A percentile compares a stretch with the other conserved stretches of the same genome.
Evolutionary conservation across 2,888 invertebrate genomes (phyloP).

Genomic region (Nasonovia ribisnigri): DNA sequence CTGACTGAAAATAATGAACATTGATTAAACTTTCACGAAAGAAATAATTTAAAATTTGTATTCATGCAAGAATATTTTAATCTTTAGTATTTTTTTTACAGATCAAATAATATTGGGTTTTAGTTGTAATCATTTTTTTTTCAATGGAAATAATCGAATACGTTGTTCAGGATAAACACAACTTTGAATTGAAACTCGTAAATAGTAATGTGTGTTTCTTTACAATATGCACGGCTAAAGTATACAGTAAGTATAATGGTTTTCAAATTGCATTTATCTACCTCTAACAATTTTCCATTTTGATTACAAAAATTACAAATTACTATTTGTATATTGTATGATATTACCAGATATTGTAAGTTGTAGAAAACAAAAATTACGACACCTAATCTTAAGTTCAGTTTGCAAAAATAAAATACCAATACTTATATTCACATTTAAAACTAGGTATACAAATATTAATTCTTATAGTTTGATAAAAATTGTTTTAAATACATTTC

Average conservation of each 20-base stretch:
- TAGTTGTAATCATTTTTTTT: conserved; percentile 16
- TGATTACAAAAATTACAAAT: neutral
- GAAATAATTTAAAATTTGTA: conserved; percentile 17
- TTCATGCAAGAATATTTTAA: conserved; percentile 24
- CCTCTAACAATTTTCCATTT: neutral
- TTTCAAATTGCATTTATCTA: neutral
- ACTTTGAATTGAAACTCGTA: conserved; percentile 17
- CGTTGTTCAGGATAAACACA: neutral
- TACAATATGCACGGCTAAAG: neutral
- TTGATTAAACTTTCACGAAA: neutral
- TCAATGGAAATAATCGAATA: conserved; percentile 7
- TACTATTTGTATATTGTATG: neutral
- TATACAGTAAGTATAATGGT: neutral
- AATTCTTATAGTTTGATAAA: neutral
- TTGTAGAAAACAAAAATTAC: neutral
- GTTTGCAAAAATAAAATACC: neutral
- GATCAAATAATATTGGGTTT: neutral
- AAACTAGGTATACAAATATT: no score
- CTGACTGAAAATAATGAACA: conserved; percentile 8
- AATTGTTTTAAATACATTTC: neutral
- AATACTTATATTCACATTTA: neutral
- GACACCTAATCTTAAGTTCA: neutral
- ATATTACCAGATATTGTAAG: neutral
- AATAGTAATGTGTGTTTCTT: neutral
- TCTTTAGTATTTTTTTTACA: neutral